Percentiles rank a stretch among this genome's conserved stretches.
Conservation (phyloP, 2,113 vertebrate genomes). For the Pseudonaja textilis region DNA sequence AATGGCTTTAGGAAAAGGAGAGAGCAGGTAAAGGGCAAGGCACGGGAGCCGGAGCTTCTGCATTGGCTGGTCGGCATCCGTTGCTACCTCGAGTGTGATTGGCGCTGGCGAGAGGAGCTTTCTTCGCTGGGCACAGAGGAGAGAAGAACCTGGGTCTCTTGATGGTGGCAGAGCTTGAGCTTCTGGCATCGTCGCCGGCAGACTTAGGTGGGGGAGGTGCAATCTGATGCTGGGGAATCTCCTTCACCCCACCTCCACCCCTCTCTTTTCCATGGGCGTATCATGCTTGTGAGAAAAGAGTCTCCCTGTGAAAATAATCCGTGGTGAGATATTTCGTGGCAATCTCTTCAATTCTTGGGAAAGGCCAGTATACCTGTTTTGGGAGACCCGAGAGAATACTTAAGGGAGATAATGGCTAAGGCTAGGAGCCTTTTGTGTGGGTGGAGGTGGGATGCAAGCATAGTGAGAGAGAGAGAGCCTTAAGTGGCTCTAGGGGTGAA, state of each 20-base stretch:
- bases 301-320: neutral
- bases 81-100: neutral
- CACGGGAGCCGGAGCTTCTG: neutral
- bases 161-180: neutral
- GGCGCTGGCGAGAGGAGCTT: neutral
- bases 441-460: neutral
- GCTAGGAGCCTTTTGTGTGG: neutral
- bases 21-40: neutral
- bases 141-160: neutral
- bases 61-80: neutral
- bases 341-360: neutral
- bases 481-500: neutral
- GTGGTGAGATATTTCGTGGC: neutral
- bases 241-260: no score
- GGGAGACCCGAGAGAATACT: neutral
- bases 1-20: neutral
- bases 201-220: neutral
- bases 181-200: neutral
- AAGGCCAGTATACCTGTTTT: neutral
- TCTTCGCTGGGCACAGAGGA: neutral
- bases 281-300: neutral
- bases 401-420: neutral
- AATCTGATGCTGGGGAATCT: neutral
- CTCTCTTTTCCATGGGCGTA: neutral
- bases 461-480: neutral